These are phyloP conservation scores for Aplysia californica DNA, from an alignment of 1,140 invertebrate genomes.

Conservation along the genomic window DNA sequence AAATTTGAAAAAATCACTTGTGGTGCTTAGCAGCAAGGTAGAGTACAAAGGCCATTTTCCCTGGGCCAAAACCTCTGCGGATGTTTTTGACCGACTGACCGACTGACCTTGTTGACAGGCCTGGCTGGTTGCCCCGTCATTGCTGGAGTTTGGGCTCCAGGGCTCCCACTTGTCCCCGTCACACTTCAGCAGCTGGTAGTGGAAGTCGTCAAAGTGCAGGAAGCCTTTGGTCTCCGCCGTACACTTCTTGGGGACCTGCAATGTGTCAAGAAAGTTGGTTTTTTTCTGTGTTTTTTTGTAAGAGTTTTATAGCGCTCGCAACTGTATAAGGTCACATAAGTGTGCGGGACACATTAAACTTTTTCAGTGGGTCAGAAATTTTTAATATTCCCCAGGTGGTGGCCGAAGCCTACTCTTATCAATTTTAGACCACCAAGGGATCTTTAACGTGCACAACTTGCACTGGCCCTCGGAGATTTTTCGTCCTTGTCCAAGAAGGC, in stretches of 20 bases:
- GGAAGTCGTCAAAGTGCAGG: constrained; percentile 53
- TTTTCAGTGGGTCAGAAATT: too few species aligned
- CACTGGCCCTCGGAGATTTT: too few species aligned
- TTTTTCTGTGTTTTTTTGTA: too few species aligned
- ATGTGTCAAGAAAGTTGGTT: background rate
- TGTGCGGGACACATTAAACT: too few species aligned
- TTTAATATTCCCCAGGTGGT: too few species aligned
- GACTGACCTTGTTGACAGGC: constrained; percentile 42
- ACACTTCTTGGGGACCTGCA: constrained; percentile 58
- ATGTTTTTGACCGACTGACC: background rate
- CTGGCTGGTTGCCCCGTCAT: constrained; percentile 40
- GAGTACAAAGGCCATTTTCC: background rate
- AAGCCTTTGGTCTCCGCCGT: constrained; percentile 53
- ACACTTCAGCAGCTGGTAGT: constrained; percentile 57
- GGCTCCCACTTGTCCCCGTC: constrained; percentile 52
- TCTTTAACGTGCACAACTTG: too few species aligned
- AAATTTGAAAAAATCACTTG: background rate
- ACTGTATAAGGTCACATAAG: too few species aligned
- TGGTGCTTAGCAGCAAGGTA: background rate
- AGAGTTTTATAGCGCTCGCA: too few species aligned
- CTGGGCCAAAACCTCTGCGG: background rate
- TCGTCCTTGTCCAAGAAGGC: too few species aligned
- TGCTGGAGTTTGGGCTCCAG: constrained; percentile 47
- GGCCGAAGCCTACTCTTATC: too few species aligned
- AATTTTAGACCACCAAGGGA: too few species aligned